Evolutionary conservation across 2,888 invertebrate genomes (phyloP).

Genomic region (Timandra comae): DNA sequence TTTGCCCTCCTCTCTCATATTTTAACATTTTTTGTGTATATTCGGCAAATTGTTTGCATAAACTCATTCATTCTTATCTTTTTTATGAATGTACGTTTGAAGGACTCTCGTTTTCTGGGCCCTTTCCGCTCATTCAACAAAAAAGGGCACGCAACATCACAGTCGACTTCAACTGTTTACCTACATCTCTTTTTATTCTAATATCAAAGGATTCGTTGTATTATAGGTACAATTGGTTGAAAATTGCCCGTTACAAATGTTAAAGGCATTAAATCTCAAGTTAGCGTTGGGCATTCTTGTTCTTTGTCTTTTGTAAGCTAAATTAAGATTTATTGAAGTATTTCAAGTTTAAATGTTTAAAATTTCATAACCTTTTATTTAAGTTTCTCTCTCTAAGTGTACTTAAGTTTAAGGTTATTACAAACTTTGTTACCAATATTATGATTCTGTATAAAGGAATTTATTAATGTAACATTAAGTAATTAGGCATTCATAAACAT

Average conservation of each 20-base stretch:
- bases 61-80: constrained; percentile 39
- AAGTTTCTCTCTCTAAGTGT: no score
- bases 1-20: constrained; percentile 15
- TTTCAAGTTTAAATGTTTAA: constrained; percentile 50
- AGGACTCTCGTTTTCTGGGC: constrained; percentile 33
- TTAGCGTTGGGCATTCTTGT: constrained; percentile 48
- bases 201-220: constrained; percentile 39
- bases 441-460: no score
- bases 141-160: constrained; percentile 25
- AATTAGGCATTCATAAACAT: no score
- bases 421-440: no score
- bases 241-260: constrained; percentile 50
- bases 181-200: constrained; percentile 28
- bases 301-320: constrained; percentile 51
- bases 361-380: no score
- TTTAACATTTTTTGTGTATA: constrained; percentile 19
- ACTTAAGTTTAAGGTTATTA: no score
- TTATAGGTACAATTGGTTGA: constrained; percentile 47
- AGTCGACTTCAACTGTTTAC: constrained; percentile 21
- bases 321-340: no score
- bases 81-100: constrained; percentile 32
- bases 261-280: constrained; percentile 44
- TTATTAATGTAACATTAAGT: no score
- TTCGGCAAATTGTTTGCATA: constrained; percentile 35
- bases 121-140: constrained; percentile 30